These are phyloP conservation scores for Scartelaos histophorus DNA, from an alignment of 2,113 vertebrate species.

Conservation along the genomic window DNA sequence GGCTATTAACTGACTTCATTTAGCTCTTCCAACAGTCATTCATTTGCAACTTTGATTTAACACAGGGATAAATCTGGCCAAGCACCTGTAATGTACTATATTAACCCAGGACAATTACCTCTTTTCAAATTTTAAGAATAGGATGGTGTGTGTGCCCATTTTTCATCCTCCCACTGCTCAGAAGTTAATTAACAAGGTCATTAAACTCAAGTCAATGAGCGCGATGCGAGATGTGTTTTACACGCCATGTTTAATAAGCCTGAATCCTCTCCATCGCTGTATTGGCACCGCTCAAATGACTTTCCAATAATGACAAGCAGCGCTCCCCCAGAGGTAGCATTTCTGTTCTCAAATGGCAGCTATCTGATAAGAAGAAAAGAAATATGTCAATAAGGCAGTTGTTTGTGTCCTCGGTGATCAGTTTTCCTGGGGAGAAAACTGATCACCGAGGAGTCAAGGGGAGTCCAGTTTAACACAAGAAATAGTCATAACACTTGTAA, in stretches of 20 bases:
- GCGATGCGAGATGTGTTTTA: slow-evolving; percentile 44
- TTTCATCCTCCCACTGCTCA: slow-evolving; percentile 42
- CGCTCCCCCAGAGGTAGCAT: slow-evolving; percentile 30
- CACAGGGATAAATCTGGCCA: slow-evolving; percentile 6
- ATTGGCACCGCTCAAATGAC: slow-evolving; percentile 64
- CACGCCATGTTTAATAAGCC: slow-evolving; percentile 61
- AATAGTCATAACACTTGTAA: not conserved
- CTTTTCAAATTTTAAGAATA: slow-evolving; percentile 47
- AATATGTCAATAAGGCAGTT: slow-evolving; percentile 21
- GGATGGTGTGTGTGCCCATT: slow-evolving; percentile 43
- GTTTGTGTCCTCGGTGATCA: slow-evolving; percentile 5
- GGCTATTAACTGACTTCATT: slow-evolving; percentile 7
- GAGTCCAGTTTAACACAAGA: not conserved
- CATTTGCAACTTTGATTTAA: slow-evolving; percentile 11
- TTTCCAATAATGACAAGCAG: slow-evolving; percentile 66
- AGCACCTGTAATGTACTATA: slow-evolving; percentile 5
- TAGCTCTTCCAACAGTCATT: not conserved
- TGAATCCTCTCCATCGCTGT: slow-evolving; percentile 37
- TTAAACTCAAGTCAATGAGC: slow-evolving; percentile 40
- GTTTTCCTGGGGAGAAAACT: no score
- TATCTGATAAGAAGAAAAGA: slow-evolving; percentile 28
- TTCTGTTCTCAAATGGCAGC: slow-evolving; percentile 15
- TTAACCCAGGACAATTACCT: slow-evolving; percentile 25
- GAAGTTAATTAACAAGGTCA: slow-evolving; percentile 63
- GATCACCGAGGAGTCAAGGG: no score